Base-by-base conservation (phyloP, 1,140 invertebrate genomes). In the Colletes gigas region DNA sequence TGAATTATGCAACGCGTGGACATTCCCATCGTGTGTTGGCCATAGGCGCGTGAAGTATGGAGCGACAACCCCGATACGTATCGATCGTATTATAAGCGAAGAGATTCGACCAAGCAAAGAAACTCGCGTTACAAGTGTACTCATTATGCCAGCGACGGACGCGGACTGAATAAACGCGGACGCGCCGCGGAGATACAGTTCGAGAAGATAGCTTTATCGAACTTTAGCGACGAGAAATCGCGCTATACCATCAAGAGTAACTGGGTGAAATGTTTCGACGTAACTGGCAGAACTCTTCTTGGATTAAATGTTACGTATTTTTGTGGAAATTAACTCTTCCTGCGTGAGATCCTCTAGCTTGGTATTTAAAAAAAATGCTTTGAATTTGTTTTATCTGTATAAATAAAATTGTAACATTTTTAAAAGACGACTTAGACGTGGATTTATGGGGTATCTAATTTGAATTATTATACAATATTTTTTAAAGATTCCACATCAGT, bases 1-100 rank as follows among this genome's bases (percentile, higher is more conserved):
- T 77, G 79, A 81, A 81, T 81, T 81, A 81, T 69, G 74, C 74
- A 81, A 76, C 74, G 59, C 59, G 65, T 52, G 66, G 66, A 80
- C 78, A 80, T 80, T 80, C 55, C 77, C 71, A 73, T 79, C 77
- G 70, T 39, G 60, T 73, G 69, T 79, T 57, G 77, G 30, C 70
- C 77, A 73, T 80, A 68, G 62, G 44, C 50, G 68, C 63, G 78
- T 67, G 78, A 74, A 80, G 72, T 75, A 80, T 80, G 60, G 70
- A 66, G 17, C 69, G 69, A 79, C 77, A 79, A 79, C 77, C 77
- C 60, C 60, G 69, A 79, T 79, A 79, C 77, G 77, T 79, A 79
- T 79, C 77, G 77, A 79, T 79, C 77, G 77, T 62, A 55, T 73
- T 79, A 73, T 73, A 79, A 65, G 12, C 60, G 52, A 10, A 8